These are phyloP conservation scores for Temnothorax nylanderi DNA, from an alignment of 1,140 invertebrate genomes.

Conservation along the genomic window DNA sequence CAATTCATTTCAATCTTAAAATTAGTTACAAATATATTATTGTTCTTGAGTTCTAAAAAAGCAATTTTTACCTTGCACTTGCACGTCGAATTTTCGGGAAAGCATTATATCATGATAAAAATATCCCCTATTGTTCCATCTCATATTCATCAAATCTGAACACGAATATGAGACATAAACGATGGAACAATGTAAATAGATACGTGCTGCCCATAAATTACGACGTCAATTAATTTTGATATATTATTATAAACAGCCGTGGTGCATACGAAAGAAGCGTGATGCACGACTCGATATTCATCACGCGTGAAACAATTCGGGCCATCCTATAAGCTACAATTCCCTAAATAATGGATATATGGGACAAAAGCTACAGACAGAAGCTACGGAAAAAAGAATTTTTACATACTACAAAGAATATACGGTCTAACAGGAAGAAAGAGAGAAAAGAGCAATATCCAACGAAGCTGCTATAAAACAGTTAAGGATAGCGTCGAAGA, in stretches of 20 bases:
- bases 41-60: background rate
- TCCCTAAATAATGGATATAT: background rate
- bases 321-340: background rate
- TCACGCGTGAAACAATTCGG: background rate
- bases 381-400: background rate
- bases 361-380: background rate
- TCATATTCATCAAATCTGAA: conserved; percentile 1
- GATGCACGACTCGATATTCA: conserved; percentile 9
- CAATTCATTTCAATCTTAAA: background rate
- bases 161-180: conserved; percentile 3
- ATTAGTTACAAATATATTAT: background rate
- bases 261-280: conserved; percentile 17
- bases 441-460: no score
- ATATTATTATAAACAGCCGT: conserved; percentile 35
- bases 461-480: background rate
- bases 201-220: conserved; percentile 35
- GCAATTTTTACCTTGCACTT: background rate
- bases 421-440: background rate
- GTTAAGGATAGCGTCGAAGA: background rate
- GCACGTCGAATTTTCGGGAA: background rate
- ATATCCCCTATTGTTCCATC: background rate
- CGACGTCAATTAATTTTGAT: conserved; percentile 40
- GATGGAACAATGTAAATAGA: conserved; percentile 22
- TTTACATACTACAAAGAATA: background rate
- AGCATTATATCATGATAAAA: background rate